Evolutionary conservation across 2,797 vertebrate genomes (phyloP).

Genomic region (Phylloscopus collybita): DNA sequence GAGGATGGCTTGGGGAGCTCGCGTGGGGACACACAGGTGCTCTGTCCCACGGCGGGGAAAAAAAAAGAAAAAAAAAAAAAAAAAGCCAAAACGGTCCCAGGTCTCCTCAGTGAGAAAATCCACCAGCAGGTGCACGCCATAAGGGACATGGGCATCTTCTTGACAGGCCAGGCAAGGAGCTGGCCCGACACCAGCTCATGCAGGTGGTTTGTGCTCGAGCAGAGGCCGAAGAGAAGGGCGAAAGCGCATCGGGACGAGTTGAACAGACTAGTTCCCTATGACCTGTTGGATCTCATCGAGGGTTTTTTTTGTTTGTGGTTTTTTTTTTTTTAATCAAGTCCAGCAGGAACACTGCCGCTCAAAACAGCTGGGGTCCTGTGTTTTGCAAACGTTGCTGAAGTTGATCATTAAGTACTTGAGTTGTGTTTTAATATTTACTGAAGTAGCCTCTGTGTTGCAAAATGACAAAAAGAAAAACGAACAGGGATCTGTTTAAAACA

Average conservation of each 20-base stretch:
- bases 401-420: neutral
- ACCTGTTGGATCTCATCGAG: accelerated
- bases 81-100: accelerated
- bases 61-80: accelerated
- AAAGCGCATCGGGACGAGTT: accelerated
- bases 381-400: accelerated
- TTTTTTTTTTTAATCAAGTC: neutral
- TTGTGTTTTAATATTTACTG: neutral
- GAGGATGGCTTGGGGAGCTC: accelerated
- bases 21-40: accelerated
- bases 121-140: accelerated
- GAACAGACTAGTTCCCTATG: accelerated
- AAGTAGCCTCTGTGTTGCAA: neutral
- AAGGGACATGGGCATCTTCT: neutral
- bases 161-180: neutral
- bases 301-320: no score
- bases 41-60: neutral
- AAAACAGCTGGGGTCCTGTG: neutral
- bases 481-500: neutral
- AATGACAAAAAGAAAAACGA: neutral
- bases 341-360: neutral
- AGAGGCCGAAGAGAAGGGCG: neutral
- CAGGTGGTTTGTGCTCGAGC: no score
- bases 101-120: neutral
- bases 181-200: accelerated